phyloP scores from a whole-genome alignment of 2,113 vertebrate species.

The Lamprotornis superbus region DNA sequence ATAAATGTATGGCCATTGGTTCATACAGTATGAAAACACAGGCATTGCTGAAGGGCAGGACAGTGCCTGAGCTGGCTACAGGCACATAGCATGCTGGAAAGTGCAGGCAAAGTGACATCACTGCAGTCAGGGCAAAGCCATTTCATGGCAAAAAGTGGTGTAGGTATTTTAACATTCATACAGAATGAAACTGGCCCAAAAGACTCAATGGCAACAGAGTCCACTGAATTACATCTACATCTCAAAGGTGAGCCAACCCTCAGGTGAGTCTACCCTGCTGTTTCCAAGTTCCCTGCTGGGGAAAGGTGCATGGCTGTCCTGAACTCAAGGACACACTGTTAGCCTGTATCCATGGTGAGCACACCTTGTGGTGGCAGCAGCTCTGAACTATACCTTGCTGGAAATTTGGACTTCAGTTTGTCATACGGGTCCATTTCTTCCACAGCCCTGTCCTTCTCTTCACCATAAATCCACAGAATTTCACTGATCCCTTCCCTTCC shows the following conservation, averaged over 20 bases:
- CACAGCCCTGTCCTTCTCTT: not conserved
- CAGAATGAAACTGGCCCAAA: not conserved
- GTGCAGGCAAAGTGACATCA: not conserved
- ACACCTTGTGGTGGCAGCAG: not conserved
- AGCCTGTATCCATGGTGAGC: not conserved
- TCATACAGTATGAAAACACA: rapidly evolving
- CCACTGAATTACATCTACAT: not conserved
- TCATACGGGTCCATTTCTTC: not conserved
- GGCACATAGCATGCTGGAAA: not conserved
- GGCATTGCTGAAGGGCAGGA: not conserved
- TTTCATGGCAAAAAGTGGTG: not conserved
- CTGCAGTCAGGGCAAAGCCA: not conserved
- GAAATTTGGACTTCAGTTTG: not conserved
- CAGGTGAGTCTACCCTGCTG: not conserved
- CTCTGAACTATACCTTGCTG: not conserved
- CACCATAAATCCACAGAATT: not conserved
- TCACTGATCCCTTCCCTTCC: no score
- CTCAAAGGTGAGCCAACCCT: not conserved
- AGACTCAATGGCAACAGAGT: not conserved
- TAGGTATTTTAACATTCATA: not conserved
- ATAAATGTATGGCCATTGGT: not conserved
- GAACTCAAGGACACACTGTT: not conserved
- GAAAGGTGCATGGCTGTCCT: not conserved
- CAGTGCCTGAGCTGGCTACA: not conserved
- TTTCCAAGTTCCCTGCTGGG: not conserved